Base-by-base conservation (phyloP, 2,888 invertebrate genomes). In the Margaritifera margaritifera region DNA sequence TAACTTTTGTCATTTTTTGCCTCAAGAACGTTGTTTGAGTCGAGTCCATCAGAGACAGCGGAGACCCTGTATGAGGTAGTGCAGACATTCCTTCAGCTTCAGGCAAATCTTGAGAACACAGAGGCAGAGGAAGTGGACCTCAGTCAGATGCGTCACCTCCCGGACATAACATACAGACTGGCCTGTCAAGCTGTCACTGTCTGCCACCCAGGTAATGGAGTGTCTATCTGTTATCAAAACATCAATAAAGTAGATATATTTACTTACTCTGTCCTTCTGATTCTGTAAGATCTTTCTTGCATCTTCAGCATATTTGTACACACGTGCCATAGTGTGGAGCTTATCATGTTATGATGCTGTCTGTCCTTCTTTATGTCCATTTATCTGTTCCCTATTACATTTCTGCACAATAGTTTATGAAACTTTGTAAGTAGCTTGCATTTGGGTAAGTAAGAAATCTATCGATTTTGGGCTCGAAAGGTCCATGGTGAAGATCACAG, bases 1-100 rank as follows among this genome's bases (percentile, higher is more conserved):
- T 20, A 20, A 11, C 5, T 18, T 31, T 8, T 62, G n/a, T 62
- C 6, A 61, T 20, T 53, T 51, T 62, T 20, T 62, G 60, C 8
- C 67, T 71, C 53, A 64, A 84, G 84, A 18, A 79, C 80, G 60
- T 64, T 84, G 51, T 77, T 80, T 66, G 79, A 80, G 59, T 79
- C 75, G 3, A 79, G 79, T 19, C 75, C 73, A 0, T 72, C 77
- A 31, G 65, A 68, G 5, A 77, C 78, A 57, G 83, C 80, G 1
- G 71, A 77, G 50, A 78, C 75, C 0, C 53, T 84, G 64, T 80
- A 71, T 57, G 66, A 75, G n/a, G 81, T 83, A 6, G 80, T 75
- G 2, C 66, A 72, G 42, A 72, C 75, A 3, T 79, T 82, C 59
- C 68, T 79, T 24, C 61, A 58, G 20, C 70, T 79, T 6, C 74